phyloP scores from a whole-genome alignment of 1,140 invertebrate genomes.

The Paraescarpia echinospica region DNA sequence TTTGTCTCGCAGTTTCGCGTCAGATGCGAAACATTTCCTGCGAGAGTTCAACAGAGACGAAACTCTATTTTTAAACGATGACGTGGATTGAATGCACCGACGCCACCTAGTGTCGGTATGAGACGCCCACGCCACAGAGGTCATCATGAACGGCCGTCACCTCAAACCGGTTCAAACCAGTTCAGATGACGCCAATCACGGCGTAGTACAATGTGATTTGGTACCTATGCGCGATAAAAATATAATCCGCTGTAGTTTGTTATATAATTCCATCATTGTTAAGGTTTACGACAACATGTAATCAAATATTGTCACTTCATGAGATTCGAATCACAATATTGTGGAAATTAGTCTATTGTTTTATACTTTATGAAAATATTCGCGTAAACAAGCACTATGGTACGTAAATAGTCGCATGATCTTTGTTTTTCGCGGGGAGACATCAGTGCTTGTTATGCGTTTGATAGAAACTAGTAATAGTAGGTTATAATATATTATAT shows the following conservation, averaged over 20 bases:
- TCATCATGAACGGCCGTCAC: background rate
- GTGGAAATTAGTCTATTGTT: background rate
- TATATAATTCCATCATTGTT: background rate
- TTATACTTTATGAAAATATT: background rate
- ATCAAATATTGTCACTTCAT: background rate
- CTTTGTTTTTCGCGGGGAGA: background rate
- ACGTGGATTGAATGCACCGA: background rate
- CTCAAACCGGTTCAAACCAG: conserved; percentile 3
- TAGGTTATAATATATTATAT: too few species aligned
- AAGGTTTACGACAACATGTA: background rate
- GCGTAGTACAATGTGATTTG: background rate
- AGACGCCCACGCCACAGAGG: background rate
- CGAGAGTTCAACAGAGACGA: background rate
- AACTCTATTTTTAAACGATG: background rate
- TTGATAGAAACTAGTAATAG: background rate
- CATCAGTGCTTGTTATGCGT: background rate
- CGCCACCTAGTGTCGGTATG: background rate
- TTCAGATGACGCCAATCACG: background rate
- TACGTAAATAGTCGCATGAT: background rate
- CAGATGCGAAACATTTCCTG: background rate
- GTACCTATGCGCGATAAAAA: background rate
- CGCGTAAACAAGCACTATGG: background rate
- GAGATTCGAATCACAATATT: background rate
- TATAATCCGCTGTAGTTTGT: background rate
- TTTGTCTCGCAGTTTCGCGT: background rate